Base-by-base conservation (phyloP, 2,888 invertebrate genomes). In the Eupithecia insigniata region DNA sequence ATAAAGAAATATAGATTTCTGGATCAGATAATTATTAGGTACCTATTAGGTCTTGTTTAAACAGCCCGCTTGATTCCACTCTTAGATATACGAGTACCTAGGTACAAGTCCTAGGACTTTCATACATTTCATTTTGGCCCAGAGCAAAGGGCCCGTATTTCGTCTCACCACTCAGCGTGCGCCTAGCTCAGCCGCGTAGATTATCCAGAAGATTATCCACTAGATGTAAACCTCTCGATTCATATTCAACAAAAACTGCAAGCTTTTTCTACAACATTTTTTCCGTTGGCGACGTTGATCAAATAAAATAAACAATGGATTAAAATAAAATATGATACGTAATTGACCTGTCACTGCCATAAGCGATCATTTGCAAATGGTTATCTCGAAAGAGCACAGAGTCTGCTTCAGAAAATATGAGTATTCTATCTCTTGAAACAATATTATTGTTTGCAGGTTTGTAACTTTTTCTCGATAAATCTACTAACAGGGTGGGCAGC, bases 311-410 rank as follows among this genome's bases (percentile, higher is more conserved):
- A 32, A n/a, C 2, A 30, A 32, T 7, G 8, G n/a, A 61, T 34
- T n/a, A 61, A 32, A 62, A 62, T 32, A 34, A n/a, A 34, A 32
- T 62, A 34, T 26, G 26, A 26, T 5, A 55, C 55, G 55, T 55
- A 55, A 55, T 62, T 34, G 61, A 62, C 18, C 61, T 62, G 61
- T 62, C 61, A 62, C 32, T 5, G 32, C 7, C 61, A 62, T 34
- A 30, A 60, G 1, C 61, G 3, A 62, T 62, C 61, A 32, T 62
- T 62, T 62, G 60, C 60, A 62, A 36, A 62, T n/a, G n/a, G 32
- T n/a, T 22, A 34, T 34, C 34, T 62, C 12, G 61, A 62, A 62
- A 62, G 34, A 62, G n/a, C 61, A 58, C 60, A 18, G 14, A 58
- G 30, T 30, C 8, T 30, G 8, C 30, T 18, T 60, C 30, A 18